Evolutionary conservation across 2,797 vertebrate species (phyloP), one percentile per base, ranked within the genome.

Genomic region (Sebastes iracundus): DNA sequence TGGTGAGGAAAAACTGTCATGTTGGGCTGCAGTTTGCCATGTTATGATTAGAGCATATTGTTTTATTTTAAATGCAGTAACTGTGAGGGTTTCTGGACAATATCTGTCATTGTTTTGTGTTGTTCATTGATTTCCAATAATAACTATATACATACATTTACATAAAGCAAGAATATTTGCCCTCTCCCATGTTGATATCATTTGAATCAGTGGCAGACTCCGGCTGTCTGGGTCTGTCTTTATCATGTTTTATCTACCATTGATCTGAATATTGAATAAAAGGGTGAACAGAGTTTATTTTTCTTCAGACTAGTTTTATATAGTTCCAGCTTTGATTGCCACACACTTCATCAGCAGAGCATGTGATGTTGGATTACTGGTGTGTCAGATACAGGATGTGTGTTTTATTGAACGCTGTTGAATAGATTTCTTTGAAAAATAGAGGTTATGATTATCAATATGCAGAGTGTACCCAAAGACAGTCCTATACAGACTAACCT

Each of bases 381-480:
- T 62, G 25, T 63, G 35, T 63, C 33, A 60, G 46, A 55, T 66
- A 27, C 35, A 68, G 7, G 42, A 5, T 75, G 59, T 64, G 28
- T 52, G 49, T 61, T 65, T 72, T 7, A 59, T 58, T 74, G 22
- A 52, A n/a, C 23, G 63, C 9, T 60, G 59, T 22, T 62, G 32
- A 76, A 68, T 63, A 23, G 35, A 64, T 61, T 33, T 75, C 25
- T 67, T 23, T 67, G 3, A 12, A 52, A 59, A 28, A 56, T 11
- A 33, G 3, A 61, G 27, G 35, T 49, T 65, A 83, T 81, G 78
- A 81, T 72, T 23, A 69, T 79, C 35, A 60, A 68, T 84, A 77
- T 65, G 68, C 80, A 80, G 70, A 74, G 67, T 84, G 80, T 68
- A 75, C 60, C 76, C 65, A 77, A 76, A 88, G 67, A 85, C 68